Conservation (phyloP, 2,888 invertebrate genomes). For the Horisme vitalbata region DNA sequence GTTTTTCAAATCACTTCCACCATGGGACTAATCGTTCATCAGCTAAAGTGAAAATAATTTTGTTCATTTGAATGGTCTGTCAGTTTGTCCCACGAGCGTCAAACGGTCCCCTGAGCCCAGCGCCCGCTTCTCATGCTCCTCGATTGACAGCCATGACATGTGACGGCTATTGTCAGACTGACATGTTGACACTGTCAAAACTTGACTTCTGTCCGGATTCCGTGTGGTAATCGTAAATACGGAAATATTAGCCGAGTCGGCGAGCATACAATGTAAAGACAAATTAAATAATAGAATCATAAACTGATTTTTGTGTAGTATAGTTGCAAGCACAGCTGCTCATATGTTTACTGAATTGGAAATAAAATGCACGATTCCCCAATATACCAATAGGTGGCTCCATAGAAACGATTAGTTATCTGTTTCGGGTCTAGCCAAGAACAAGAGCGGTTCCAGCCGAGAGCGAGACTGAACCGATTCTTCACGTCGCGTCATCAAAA, state of each 20-base stretch:
- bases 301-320: conserved; percentile 52
- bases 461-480: too few relatives aligned
- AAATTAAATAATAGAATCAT: conserved; percentile 81
- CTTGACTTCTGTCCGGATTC: conserved; percentile 80
- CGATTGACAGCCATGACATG: conserved; percentile 76
- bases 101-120: conserved; percentile 44
- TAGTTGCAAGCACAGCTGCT: conserved; percentile 72
- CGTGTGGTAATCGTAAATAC: conserved; percentile 74
- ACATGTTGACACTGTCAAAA: conserved; percentile 80
- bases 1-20: conserved; percentile 23
- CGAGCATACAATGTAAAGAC: conserved; percentile 68
- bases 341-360: conserved; percentile 33
- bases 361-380: too few relatives aligned
- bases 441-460: too few relatives aligned
- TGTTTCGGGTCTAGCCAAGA: too few relatives aligned
- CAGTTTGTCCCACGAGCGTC: conserved; percentile 55
- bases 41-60: conserved; percentile 57
- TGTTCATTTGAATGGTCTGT: conserved; percentile 51
- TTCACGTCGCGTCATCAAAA: too few relatives aligned
- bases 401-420: too few relatives aligned
- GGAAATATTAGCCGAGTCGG: conserved; percentile 70
- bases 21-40: conserved; percentile 68
- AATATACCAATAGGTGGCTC: too few relatives aligned
- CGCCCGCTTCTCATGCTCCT: conserved; percentile 73
- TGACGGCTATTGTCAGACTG: conserved; percentile 76